Conservation (phyloP, 2,797 vertebrate genomes). For the Chelon labrosus region DNA sequence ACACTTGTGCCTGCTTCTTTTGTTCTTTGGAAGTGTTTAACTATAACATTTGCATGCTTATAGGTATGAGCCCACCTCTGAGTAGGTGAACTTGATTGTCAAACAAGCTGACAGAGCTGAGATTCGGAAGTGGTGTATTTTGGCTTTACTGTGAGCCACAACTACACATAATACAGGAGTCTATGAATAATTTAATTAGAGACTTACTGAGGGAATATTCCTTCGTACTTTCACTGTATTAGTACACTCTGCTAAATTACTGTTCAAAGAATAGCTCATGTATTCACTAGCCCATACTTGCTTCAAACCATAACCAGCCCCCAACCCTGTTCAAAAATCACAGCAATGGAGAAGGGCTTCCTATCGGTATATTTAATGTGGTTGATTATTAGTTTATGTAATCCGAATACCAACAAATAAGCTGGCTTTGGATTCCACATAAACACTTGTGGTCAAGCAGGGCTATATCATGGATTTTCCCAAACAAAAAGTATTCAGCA, state of each 20-base stretch:
- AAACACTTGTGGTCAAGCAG: background rate
- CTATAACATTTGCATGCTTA: background rate
- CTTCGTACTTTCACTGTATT: background rate
- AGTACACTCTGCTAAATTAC: background rate
- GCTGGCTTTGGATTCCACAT: background rate
- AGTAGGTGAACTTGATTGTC: background rate
- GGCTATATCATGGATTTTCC: background rate
- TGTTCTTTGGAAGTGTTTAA: background rate
- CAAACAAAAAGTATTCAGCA: constrained; percentile 2
- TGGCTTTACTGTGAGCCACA: background rate
- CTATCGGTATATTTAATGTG: constrained; percentile 25
- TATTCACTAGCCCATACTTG: background rate
- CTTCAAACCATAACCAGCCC: background rate
- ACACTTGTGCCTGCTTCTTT: background rate
- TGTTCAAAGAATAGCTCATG: background rate
- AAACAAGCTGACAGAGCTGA: background rate
- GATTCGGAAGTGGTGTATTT: background rate
- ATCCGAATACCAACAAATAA: constrained; percentile 17
- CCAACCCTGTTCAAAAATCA: background rate
- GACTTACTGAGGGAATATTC: too few relatives aligned
- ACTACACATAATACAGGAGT: too few relatives aligned
- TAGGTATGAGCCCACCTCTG: background rate
- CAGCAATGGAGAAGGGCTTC: background rate
- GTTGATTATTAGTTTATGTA: constrained; percentile 53
- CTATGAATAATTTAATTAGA: too few relatives aligned